Conservation (phyloP, 2,888 invertebrate genomes). For the Nasonia oneida region DNA sequence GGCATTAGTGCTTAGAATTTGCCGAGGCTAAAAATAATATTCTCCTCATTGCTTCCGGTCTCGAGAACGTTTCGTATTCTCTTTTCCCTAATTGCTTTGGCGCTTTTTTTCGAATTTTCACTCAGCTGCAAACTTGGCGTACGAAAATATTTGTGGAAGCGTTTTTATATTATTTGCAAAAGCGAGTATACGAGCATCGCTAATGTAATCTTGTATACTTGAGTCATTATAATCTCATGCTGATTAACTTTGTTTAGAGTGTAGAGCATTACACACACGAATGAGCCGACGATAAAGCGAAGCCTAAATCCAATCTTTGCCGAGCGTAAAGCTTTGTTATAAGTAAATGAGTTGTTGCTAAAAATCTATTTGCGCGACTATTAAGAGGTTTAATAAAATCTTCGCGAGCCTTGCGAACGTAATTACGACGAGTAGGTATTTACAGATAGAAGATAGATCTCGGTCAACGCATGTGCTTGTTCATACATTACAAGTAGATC, state of each 20-base stretch:
- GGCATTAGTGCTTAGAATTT: background rate
- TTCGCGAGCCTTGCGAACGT: too few species aligned
- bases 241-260: background rate
- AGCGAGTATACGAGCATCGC: background rate
- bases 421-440: too few species aligned
- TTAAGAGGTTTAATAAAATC: background rate
- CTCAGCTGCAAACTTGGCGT: background rate
- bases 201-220: background rate
- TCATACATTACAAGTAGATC: background rate
- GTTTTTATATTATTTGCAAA: background rate
- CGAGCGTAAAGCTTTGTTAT: background rate
- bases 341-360: background rate
- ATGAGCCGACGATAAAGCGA: background rate
- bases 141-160: background rate
- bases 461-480: background rate
- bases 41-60: background rate
- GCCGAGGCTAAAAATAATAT: background rate
- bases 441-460: background rate
- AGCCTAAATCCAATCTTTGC: background rate
- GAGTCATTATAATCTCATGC: background rate
- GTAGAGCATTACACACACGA: background rate
- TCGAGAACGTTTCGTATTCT: background rate
- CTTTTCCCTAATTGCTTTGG: background rate
- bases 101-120: background rate
- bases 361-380: too few species aligned